Conservation (phyloP, 2,113 vertebrate genomes). For the Pristiophorus japonicus region DNA sequence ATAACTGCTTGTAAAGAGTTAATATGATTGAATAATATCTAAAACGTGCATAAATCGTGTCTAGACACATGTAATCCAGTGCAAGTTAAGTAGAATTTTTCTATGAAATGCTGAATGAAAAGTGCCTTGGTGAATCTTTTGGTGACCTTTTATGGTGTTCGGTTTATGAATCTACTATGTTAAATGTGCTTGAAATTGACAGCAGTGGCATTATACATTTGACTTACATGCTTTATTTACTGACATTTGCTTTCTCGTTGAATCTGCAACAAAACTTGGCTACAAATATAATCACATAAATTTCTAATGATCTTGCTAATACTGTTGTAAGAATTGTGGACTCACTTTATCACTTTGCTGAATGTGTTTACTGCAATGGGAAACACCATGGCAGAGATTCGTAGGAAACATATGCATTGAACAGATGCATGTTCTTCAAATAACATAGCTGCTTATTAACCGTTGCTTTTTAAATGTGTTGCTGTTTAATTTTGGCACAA, state of each 20-base stretch:
- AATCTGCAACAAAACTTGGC: not conserved
- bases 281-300: not conserved
- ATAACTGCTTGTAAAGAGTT: not conserved
- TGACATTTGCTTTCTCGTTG: conserved; percentile 24
- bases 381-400: not conserved
- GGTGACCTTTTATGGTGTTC: conserved; percentile 42
- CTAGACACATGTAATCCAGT: not conserved
- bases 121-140: conserved; percentile 44
- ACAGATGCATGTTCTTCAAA: not conserved
- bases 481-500: not conserved
- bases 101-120: conserved; percentile 36
- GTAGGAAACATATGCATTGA: not conserved
- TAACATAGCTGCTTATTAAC: not conserved
- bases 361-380: not conserved
- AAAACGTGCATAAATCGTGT: not conserved
- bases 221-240: not conserved
- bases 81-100: not conserved
- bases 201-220: conserved; percentile 8
- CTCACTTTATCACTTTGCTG: not conserved
- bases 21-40: not conserved
- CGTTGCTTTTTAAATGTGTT: not conserved
- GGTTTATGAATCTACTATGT: conserved; percentile 41
- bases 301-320: not conserved
- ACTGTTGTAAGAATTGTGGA: not conserved
- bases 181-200: conserved; percentile 18